Percentiles rank a stretch among this genome's conserved stretches.
Evolutionary conservation across 2,888 invertebrate species (phyloP).

Genomic region (Cataglyphis livida): DNA sequence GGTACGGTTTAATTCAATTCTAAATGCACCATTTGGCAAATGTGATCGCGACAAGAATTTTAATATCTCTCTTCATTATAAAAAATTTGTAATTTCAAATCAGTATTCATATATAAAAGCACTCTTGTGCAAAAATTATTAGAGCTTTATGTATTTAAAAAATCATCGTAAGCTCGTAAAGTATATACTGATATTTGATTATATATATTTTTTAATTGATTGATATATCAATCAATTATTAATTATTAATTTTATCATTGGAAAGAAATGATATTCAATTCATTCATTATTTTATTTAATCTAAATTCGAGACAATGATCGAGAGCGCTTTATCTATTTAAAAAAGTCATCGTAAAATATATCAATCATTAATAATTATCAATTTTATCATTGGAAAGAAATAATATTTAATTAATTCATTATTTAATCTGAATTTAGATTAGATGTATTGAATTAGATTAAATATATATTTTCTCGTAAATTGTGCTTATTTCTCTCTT

Average conservation of each 20-base stretch:
- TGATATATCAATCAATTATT: not conserved
- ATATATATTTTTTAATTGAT: too few species aligned
- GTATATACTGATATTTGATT: too few species aligned
- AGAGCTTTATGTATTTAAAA: not conserved
- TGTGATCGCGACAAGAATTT: conserved; percentile 28
- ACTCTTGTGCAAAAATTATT: not conserved
- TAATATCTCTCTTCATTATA: not conserved
- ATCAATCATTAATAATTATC: too few species aligned
- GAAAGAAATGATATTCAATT: not conserved
- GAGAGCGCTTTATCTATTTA: too few species aligned
- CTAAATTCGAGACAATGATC: too few species aligned
- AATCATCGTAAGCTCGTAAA: too few species aligned
- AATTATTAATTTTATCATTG: not conserved
- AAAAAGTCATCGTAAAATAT: too few species aligned
- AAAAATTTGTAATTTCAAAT: not conserved
- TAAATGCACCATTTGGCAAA: not conserved
- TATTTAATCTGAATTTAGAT: not conserved
- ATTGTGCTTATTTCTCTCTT: not conserved
- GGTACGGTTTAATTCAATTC: conserved; percentile 44
- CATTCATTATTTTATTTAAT: not conserved
- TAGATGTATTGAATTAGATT: not conserved
- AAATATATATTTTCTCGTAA: not conserved
- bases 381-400: too few species aligned
- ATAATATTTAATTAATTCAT: not conserved
- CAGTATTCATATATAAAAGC: not conserved